Evolutionary conservation across 2,797 vertebrate genomes (phyloP), one percentile per base, ranked within the genome.

Genomic region (Momotus momota): DNA sequence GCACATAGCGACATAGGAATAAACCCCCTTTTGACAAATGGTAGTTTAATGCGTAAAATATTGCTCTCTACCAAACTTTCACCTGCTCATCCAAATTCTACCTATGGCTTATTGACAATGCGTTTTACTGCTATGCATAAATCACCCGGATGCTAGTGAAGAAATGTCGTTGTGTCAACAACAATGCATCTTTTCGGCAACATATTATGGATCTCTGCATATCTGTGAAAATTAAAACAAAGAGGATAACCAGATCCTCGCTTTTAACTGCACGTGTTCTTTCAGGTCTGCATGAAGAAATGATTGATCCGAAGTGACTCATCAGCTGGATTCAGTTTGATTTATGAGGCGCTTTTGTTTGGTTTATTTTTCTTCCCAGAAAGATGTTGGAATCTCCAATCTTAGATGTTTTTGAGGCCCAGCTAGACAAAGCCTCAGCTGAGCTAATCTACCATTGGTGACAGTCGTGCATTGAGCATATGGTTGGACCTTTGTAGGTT

Each of bases 231-330:
- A 90, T 62, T 60, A 31, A 73, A 79, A 54, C 48, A 66, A 70
- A 19, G 1, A 43, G 40, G 72, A 52, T 17, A 31, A 55, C 9
- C 6, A 57, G 45, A 87, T 80, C 5, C 10, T 51, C 18, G 7
- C 4, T 75, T 93, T 46, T 20, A 72, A 29, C 21, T 52, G 12
- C 9, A 19, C 0, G 0, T 29, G 4, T 66, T 75, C 12, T 88
- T 62, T 81, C 25, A 49, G 17, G 6, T 43, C 54, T 41, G 58
- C 25, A 48, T 29, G 75, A 49, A 69, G 6, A 58, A 85, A 92
- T 43, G 48, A 64, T 22, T 83, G 54, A 82, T 40, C 58, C 95
- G 86, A 94, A 93, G 88, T 8, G 71, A 52, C 31, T 86, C 20
- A 31, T 52, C 46, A 35, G 31, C 31, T 31, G 45, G 16, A 16